These are phyloP conservation scores for Parauchenoglanis ngamensis DNA, from an alignment of 2,797 vertebrate genomes.

Conservation along the genomic window DNA sequence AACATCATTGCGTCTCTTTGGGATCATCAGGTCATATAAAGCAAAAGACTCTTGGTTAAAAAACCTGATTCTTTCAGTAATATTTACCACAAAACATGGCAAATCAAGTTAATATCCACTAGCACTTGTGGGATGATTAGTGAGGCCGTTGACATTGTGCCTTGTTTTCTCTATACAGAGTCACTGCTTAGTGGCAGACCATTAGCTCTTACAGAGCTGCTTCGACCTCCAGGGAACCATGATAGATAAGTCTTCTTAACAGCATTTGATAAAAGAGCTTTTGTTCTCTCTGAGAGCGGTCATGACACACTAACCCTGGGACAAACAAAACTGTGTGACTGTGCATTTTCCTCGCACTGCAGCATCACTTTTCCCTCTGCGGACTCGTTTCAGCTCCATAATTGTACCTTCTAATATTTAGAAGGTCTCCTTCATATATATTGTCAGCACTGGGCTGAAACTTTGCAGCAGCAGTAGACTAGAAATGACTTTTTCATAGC, in stretches of 20 bases:
- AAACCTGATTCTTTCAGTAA: not conserved
- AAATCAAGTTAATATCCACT: not conserved
- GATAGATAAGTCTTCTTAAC: slow-evolving; percentile 4
- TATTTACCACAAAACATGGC: not conserved
- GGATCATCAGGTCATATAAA: not conserved
- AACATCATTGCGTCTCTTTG: not conserved
- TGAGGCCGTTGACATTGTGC: not conserved
- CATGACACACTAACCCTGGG: slow-evolving; percentile 13
- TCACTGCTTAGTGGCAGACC: not conserved
- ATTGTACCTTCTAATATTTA: slow-evolving; percentile 2
- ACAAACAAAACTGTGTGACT: not conserved
- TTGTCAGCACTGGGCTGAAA: not conserved
- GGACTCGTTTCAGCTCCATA: not conserved
- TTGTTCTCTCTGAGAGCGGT: slow-evolving; percentile 3
- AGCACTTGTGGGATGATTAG: not conserved
- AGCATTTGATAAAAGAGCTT: not conserved
- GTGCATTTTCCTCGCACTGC: not conserved
- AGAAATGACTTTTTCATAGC: not conserved
- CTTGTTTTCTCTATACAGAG: not conserved
- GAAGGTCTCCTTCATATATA: not conserved
- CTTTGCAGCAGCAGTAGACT: not conserved
- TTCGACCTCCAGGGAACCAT: not conserved
- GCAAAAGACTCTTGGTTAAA: not conserved
- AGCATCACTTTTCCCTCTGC: not conserved
- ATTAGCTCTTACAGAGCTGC: not conserved